These are phyloP conservation scores for Phoebastria nigripes DNA, from an alignment of 2,797 vertebrate genomes.

Conservation along the genomic window DNA sequence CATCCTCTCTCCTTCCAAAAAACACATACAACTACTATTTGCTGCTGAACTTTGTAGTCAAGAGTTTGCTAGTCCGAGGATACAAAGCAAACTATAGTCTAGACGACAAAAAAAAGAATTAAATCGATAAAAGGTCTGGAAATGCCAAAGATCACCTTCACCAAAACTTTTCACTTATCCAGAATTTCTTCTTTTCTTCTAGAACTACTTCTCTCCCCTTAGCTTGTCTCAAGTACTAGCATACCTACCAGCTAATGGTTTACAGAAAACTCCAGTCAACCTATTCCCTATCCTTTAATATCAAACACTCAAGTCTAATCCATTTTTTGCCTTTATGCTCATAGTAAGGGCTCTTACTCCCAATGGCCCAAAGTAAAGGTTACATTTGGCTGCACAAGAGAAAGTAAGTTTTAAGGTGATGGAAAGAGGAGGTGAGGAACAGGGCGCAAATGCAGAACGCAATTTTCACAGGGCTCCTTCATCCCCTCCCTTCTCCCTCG, in stretches of 20 bases:
- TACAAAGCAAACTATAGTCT: neutral
- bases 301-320: rapidly evolving
- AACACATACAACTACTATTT: no score
- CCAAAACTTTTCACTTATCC: neutral
- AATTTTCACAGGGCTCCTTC: neutral
- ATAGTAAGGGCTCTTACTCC: neutral
- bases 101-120: neutral
- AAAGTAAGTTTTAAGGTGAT: neutral
- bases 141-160: neutral
- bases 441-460: rapidly evolving
- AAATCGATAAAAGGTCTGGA: neutral
- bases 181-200: neutral
- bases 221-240: neutral
- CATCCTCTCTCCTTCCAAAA: neutral
- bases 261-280: neutral
- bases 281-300: neutral
- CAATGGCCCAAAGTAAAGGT: neutral
- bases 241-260: neutral
- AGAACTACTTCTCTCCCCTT: neutral
- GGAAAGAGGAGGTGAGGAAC: neutral
- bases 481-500: neutral
- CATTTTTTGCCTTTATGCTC: neutral
- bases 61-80: neutral
- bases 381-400: neutral
- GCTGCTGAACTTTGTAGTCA: neutral